Evolutionary conservation across 2,888 invertebrate genomes (phyloP), one percentile per base, ranked within the genome.

Genomic region (Anoplius nigerrimus): DNA sequence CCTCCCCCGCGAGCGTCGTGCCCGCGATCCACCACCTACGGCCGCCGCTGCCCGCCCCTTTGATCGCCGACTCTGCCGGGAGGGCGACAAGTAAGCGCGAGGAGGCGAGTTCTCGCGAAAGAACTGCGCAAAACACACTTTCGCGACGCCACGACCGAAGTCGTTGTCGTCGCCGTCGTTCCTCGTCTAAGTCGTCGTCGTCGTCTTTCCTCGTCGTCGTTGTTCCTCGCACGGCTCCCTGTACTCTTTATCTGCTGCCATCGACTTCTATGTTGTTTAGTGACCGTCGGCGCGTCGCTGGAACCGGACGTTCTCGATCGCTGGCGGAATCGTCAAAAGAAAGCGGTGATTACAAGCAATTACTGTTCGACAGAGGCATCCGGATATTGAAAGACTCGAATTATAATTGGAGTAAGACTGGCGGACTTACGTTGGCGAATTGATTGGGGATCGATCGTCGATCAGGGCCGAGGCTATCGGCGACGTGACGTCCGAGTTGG

Each of bases 21-120:
- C 70, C 63, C 72, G 75, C 69, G 68, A 75, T 57, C 73, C 75
- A 54, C 75, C 73, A 77, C 71, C 73, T 71, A 72, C 73, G 69
- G 68, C 75, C 76, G 80, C 79, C 75, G 76, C 81, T 80, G 74
- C 80, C 81, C 81, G 83, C 84, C 86, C 77, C 80, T 77, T 78
- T 76, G 71, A 78, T 72, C 76, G 68, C 63, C 64, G 65, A 58
- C 65, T 60, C 56, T 64, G 55, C 68, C 62, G 62, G 66, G 77
- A 69, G 67, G 73, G 76, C 77, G 78, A 80, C 77, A 80, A 78
- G 82, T 76, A 74, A 78, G 76, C 75, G 76, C 71, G 78, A 83
- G 75, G 74, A 74, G 77, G 76, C 72, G 71, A 78, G 77, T 76
- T 78, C 74, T 71, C 73, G 72, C 73, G 76, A 84, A 83, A 82